Evolutionary conservation across 2,888 invertebrate genomes (phyloP).

Genomic region (Apeira syringaria): DNA sequence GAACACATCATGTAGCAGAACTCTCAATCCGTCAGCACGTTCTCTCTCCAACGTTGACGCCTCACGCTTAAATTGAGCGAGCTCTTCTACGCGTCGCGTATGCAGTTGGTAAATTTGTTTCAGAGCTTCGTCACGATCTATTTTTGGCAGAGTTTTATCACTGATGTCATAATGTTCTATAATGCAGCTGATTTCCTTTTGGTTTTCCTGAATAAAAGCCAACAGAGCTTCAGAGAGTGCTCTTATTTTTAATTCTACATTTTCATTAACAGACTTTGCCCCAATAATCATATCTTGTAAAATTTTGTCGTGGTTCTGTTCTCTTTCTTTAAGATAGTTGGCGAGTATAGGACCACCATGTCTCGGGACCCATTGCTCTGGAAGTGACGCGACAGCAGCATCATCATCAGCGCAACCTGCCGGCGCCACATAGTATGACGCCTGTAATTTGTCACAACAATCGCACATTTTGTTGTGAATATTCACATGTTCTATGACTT

Average conservation of each 20-base stretch:
- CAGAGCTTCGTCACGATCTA: constrained; percentile 41
- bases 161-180: constrained; percentile 35
- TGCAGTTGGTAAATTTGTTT: constrained; percentile 42
- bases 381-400: constrained; percentile 59
- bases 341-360: constrained; percentile 53
- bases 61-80: constrained; percentile 50
- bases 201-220: constrained; percentile 49
- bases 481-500: too few relatives aligned
- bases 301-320: constrained; percentile 45
- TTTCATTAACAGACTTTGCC: constrained; percentile 46
- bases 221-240: constrained; percentile 50
- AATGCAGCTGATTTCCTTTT: constrained; percentile 50
- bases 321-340: constrained; percentile 56
- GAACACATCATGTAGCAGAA: constrained; percentile 56
- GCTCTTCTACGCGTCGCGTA: constrained; percentile 41
- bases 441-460: constrained; percentile 12
- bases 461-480: constrained; percentile 5
- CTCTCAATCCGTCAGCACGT: constrained; percentile 55
- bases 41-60: constrained; percentile 54
- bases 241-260: constrained; percentile 52
- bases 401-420: constrained; percentile 55
- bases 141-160: constrained; percentile 25
- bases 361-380: constrained; percentile 56
- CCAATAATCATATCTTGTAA: constrained; percentile 39
- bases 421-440: constrained; percentile 33